Conservation (phyloP, 2,113 vertebrate genomes). For the Thinocorus orbignyianus region DNA sequence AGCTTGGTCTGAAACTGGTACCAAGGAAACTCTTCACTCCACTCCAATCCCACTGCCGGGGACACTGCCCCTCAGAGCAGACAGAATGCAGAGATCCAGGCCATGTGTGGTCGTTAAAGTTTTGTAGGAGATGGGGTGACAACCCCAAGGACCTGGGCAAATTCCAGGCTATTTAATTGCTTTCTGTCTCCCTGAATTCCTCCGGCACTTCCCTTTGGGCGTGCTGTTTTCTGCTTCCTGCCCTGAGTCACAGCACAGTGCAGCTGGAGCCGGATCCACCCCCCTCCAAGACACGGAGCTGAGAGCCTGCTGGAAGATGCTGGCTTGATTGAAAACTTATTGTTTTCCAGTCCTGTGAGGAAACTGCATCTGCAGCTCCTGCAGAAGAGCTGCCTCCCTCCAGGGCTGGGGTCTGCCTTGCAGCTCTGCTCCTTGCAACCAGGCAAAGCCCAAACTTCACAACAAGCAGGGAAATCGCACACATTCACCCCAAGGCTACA, state of each 20-base stretch:
- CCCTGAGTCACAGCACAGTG: not conserved
- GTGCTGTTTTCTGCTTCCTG: not conserved
- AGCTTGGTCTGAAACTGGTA: not conserved
- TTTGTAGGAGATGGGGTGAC: not conserved
- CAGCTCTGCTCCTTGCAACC: not conserved
- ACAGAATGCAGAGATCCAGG: rapidly evolving
- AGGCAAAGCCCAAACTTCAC: not conserved
- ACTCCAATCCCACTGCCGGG: not conserved
- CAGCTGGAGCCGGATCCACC: not conserved
- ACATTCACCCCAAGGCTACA: not conserved
- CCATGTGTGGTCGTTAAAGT: rapidly evolving
- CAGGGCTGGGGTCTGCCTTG: not conserved
- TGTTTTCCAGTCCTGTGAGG: not conserved
- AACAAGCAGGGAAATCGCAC: not conserved
- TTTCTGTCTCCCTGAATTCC: not conserved
- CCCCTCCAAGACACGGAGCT: not conserved
- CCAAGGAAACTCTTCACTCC: rapidly evolving
- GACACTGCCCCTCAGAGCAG: not conserved
- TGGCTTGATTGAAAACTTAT: not conserved
- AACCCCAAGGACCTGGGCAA: not conserved
- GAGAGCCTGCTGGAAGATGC: not conserved
- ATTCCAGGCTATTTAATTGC: not conserved
- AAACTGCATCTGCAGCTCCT: not conserved
- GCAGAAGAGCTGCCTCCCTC: not conserved
- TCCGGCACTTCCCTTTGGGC: not conserved